A percentile compares a stretch with the other conserved stretches of the same genome.
These are phyloP conservation scores for Aurelia coerulea DNA, from an alignment of 30 jellyfish, hydroid and myxozoan genomes.

Conservation along the genomic window DNA sequence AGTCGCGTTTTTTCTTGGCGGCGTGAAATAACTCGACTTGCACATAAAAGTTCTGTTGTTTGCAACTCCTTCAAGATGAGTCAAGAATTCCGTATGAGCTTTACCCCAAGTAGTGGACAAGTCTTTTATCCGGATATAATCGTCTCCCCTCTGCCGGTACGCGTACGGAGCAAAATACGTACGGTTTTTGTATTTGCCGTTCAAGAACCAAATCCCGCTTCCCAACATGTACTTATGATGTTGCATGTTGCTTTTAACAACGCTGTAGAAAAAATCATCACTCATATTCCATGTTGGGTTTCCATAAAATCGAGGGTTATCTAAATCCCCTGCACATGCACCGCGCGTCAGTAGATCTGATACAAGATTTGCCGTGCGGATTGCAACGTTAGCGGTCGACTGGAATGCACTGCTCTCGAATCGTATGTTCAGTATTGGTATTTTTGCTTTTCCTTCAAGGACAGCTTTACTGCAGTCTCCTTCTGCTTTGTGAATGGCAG, in stretches of 20 bases:
- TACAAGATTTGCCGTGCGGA: constrained; percentile 78
- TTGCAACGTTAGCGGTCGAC: constrained; percentile 50
- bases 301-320: constrained; percentile 20
- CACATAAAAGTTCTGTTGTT: constrained; percentile 53
- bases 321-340: constrained; percentile 52
- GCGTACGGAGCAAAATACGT: constrained; percentile 80
- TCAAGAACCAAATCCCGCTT: constrained; percentile 60
- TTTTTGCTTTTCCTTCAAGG: constrained; percentile 25
- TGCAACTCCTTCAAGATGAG: constrained; percentile 46
- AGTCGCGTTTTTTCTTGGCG: constrained; percentile 50
- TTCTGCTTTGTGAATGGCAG: constrained; percentile 39
- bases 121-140: constrained; percentile 38
- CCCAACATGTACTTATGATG: constrained; percentile 42
- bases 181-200: constrained; percentile 34
- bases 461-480: constrained; percentile 65
- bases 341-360: constrained; percentile 72
- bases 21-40: constrained; percentile 58
- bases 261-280: constrained; percentile 49
- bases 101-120: constrained; percentile 71
- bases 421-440: constrained; percentile 67
- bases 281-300: constrained; percentile 38
- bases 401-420: constrained; percentile 58
- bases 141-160: constrained; percentile 47
- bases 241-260: constrained; percentile 56
- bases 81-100: constrained; percentile 61